phyloP scores from a whole-genome alignment of 2,113 vertebrate species.

The Protomyctophum bolini region DNA sequence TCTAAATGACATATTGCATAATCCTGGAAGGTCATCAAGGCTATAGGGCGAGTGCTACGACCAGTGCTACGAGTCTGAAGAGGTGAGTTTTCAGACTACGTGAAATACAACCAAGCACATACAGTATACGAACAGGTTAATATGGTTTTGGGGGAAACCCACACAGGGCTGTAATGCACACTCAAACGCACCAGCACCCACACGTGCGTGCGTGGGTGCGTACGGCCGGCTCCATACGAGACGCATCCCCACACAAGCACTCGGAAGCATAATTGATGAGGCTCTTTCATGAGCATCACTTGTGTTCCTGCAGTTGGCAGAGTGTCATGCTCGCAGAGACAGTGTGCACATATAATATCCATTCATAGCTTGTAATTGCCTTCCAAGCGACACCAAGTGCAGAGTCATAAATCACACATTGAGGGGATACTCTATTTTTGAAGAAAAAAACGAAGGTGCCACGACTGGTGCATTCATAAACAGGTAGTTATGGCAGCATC shows the following conservation, averaged over 20 bases:
- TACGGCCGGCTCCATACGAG: conserved; percentile 22
- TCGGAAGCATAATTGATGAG: conserved; percentile 72
- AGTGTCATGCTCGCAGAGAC: conserved; percentile 55
- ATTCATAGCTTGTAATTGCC: conserved; percentile 77
- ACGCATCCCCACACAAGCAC: conserved; percentile 48
- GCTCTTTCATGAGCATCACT: conserved; percentile 64
- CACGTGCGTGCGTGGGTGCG: not conserved
- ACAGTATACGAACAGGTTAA: conserved; percentile 22
- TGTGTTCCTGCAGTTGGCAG: conserved; percentile 67
- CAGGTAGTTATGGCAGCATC: conserved; percentile 61
- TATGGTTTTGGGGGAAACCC: conserved; percentile 27
- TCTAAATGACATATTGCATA: too few relatives aligned
- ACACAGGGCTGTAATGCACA: conserved; percentile 32
- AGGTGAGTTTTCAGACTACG: too few relatives aligned
- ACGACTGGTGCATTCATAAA: conserved; percentile 57
- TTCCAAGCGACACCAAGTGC: conserved; percentile 66
- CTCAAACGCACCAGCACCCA: conserved; percentile 18
- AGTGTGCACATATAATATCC: conserved; percentile 69
- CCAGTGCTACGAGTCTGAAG: too few relatives aligned
- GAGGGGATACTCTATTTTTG: conserved; percentile 43
- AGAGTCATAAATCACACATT: conserved; percentile 71
- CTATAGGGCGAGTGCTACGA: too few relatives aligned
- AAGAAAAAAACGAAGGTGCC: conserved; percentile 38
- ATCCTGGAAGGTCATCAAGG: too few relatives aligned
- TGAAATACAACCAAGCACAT: conserved; percentile 7